These are phyloP conservation scores for Calycopis cecrops DNA, from an alignment of 1,140 invertebrate species.

Conservation along the genomic window DNA sequence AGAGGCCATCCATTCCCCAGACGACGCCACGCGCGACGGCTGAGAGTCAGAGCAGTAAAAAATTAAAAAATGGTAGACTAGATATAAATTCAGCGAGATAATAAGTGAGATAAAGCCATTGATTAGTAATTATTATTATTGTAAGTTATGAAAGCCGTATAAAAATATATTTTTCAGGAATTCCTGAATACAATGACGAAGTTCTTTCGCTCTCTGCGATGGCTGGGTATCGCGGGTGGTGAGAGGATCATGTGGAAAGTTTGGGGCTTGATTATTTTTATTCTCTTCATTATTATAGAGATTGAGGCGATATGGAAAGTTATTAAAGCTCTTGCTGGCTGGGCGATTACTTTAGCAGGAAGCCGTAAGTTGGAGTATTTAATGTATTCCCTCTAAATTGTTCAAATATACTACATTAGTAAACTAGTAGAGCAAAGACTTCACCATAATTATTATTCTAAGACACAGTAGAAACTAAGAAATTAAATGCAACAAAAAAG, in stretches of 20 bases:
- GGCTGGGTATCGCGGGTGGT: conserved; percentile 24
- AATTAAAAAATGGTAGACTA: too few species aligned
- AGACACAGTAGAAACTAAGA: too few species aligned
- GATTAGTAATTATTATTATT: not conserved
- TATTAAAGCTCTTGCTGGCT: conserved; percentile 34
- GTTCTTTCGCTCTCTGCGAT: conserved; percentile 21
- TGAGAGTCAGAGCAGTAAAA: too few species aligned
- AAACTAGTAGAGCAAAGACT: too few species aligned
- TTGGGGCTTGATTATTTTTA: conserved; percentile 26
- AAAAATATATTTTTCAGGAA: conserved; percentile 26
- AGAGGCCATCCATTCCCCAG: too few species aligned
- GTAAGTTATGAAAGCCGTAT: too few species aligned
- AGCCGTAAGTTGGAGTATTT: not conserved
- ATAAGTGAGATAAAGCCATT: not conserved
- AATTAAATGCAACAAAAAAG: too few species aligned
- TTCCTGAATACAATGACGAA: conserved; percentile 29
- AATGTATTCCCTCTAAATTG: too few species aligned
- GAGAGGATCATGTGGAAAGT: conserved; percentile 22
- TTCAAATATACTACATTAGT: too few species aligned
- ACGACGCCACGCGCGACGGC: too few species aligned
- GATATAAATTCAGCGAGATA: too few species aligned
- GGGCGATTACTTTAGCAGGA: conserved; percentile 17
- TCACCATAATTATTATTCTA: too few species aligned
- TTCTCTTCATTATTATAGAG: conserved; percentile 24
- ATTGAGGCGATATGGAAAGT: conserved; percentile 35